Evolutionary conservation across 2,888 invertebrate genomes (phyloP), one percentile per base, ranked within the genome.

Genomic region (Catocala fraxini): DNA sequence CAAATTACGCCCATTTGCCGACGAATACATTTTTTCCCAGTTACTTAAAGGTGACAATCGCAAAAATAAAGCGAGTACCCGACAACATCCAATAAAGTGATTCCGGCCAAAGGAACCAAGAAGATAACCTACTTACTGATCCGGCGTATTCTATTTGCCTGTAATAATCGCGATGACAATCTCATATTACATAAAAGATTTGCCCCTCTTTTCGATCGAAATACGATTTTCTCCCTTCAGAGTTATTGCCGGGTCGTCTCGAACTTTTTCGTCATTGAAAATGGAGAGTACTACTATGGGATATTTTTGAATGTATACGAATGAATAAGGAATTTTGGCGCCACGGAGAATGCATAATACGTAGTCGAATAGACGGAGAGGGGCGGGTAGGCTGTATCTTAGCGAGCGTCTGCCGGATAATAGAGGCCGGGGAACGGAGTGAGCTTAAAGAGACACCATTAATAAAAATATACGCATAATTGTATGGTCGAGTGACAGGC

Each of bases 81-180:
- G 82, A 85, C 86, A 83, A 89, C 91, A 91, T 90, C 84, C 91
- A 91, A 93, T 93, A 92, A 93, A 92, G 86, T 88, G 87, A 90
- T 91, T 90, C 85, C 86, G 83, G 84, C 87, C 89, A 89, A 89
- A 89, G 91, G 93, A 93, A 92, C 92, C 89, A 88, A 87, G 89
- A 80, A 89, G 92, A 93, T 94, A 94, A 94, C 93, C 94, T 90
- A 92, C 91, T 94, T 94, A 93, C 90, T 88, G 93, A 92, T 91
- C 91, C 90, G 88, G 87, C 90, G 92, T 93, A 93, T 93, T 93
- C 94, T 93, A 94, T 94, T 94, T 93, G 91, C 92, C 92, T 93
- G 91, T 93, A 93, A 94, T 94, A 94, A 93, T 93, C 93, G 92
- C 93, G 92, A 93, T 94, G 94, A 94, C 94, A 93, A 94, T 94